Conservation (phyloP, 1,140 invertebrate species). For the Proctacanthus coquilletti region DNA sequence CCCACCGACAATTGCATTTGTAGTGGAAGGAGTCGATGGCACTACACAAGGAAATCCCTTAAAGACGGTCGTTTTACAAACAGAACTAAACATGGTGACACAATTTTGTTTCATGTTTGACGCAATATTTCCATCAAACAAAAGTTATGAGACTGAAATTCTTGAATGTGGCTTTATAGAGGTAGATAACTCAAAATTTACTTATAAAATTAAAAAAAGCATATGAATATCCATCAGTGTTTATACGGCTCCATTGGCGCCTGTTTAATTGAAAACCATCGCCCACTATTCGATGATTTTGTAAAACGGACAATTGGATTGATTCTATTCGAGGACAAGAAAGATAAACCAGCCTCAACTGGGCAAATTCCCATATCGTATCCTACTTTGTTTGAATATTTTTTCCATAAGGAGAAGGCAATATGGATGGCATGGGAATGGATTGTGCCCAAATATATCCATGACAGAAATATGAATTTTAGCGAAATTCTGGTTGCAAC, state of each 20-base stretch:
- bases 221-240: constrained; percentile 31
- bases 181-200: constrained; percentile 19
- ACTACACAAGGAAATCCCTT: constrained; percentile 55
- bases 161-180: constrained; percentile 56
- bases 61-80: constrained; percentile 67
- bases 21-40: constrained; percentile 59
- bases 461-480: constrained; percentile 52
- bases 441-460: constrained; percentile 56
- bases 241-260: constrained; percentile 77
- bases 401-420: constrained; percentile 46
- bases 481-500: constrained; percentile 79
- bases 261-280: constrained; percentile 47
- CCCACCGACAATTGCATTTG: constrained; percentile 48
- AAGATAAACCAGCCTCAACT: constrained; percentile 43
- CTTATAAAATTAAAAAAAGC: too few relatives aligned
- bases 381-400: constrained; percentile 65
- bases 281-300: constrained; percentile 59
- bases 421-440: constrained; percentile 73
- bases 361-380: constrained; percentile 45
- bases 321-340: constrained; percentile 43
- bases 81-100: constrained; percentile 68
- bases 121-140: constrained; percentile 39
- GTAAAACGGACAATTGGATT: constrained; percentile 61
- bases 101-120: constrained; percentile 74
- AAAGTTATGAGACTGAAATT: constrained; percentile 34